Evolutionary conservation across 1,140 invertebrate species (phyloP).

Genomic region (Conus ventricosus): DNA sequence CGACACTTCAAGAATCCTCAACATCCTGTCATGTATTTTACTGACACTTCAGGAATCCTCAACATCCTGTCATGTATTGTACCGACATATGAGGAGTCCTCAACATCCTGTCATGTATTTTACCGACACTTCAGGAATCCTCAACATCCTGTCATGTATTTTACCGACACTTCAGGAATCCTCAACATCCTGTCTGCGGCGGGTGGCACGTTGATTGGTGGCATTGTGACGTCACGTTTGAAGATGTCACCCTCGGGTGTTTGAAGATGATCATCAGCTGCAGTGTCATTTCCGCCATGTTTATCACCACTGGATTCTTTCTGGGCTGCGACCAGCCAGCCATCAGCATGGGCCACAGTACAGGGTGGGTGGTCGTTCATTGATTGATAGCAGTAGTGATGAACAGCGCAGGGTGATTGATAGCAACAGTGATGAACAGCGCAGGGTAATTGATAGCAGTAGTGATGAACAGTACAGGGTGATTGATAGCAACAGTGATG

Average conservation of each 20-base stretch:
- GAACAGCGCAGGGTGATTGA: no score
- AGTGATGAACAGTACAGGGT: no score
- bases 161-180: slow-evolving; percentile 13
- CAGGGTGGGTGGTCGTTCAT: no score
- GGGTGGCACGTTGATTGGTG: slow-evolving; percentile 54
- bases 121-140: not conserved
- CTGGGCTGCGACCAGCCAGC: slow-evolving; percentile 60
- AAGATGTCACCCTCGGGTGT: slow-evolving; percentile 52
- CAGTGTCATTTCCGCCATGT: slow-evolving; percentile 9
- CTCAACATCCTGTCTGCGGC: slow-evolving; percentile 38
- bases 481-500: no score
- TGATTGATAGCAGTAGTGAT: no score
- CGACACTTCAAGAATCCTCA: not conserved
- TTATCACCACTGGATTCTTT: slow-evolving; percentile 41
- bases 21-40: not conserved
- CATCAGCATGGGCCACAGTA: slow-evolving; percentile 8
- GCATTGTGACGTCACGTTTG: slow-evolving; percentile 51
- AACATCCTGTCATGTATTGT: not conserved
- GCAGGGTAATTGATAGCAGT: no score
- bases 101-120: no score
- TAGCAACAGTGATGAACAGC: no score
- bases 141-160: no score
- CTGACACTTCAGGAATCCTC: not conserved
- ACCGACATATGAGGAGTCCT: no score
- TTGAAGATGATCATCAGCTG: slow-evolving; percentile 41